phyloP scores from a whole-genome alignment of 1,140 invertebrate species.

The Rhyzopertha dominica region DNA sequence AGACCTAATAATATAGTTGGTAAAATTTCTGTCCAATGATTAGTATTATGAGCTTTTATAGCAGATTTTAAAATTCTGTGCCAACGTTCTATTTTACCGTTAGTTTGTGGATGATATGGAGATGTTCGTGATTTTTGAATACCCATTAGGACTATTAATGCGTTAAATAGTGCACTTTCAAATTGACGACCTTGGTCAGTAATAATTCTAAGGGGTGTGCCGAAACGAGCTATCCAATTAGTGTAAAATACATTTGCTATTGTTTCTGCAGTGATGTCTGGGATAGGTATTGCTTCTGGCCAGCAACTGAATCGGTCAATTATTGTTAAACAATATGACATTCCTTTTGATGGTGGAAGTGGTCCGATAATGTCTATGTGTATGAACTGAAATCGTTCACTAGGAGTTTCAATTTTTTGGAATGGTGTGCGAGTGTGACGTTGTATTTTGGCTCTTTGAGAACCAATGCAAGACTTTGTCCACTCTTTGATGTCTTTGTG shows the following conservation, averaged over 20 bases:
- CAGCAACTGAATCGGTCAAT: conserved; percentile 37
- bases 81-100: conserved; percentile 34
- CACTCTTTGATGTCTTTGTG: too few relatives aligned
- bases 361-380: too few relatives aligned
- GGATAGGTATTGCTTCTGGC: conserved; percentile 43
- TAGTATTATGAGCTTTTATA: conserved; percentile 10
- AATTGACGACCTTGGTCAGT: conserved; percentile 30
- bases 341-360: conserved; percentile 18
- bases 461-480: too few relatives aligned
- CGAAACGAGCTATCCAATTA: conserved; percentile 36
- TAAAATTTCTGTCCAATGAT: conserved; percentile 11
- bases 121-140: conserved; percentile 13
- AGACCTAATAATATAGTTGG: conserved; percentile 23
- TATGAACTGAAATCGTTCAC: conserved; percentile 32
- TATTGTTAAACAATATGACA: conserved; percentile 25
- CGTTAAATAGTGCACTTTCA: conserved; percentile 18
- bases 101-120: conserved; percentile 35
- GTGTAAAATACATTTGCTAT: conserved; percentile 21
- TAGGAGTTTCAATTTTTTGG: conserved; percentile 21
- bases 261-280: too few relatives aligned
- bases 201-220: conserved; percentile 24
- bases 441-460: conserved; percentile 32
- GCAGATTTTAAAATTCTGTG: conserved; percentile 33
- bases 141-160: conserved; percentile 5
- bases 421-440: conserved; percentile 31